A percentile compares a stretch with the other conserved stretches of the same genome.
These are phyloP conservation scores for Muscina levida DNA, from an alignment of 2,888 invertebrate species.

Conservation along the genomic window DNA sequence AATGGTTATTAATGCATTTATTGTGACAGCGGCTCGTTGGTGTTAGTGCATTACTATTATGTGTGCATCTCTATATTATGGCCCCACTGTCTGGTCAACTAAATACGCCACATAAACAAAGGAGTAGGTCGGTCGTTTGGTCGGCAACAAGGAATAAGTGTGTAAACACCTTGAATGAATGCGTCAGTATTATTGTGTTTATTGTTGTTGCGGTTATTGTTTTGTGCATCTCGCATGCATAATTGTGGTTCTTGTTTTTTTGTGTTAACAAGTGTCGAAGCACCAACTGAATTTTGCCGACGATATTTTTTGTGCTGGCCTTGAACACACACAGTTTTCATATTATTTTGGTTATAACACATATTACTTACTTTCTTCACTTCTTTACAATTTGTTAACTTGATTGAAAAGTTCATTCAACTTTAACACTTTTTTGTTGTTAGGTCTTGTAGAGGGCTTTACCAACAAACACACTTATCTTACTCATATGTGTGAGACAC, in stretches of 20 bases:
- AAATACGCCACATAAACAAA: constrained; percentile 13
- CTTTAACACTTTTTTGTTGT: constrained; percentile 43
- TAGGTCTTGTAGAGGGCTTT: background rate
- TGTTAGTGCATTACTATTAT: background rate
- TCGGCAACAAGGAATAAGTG: background rate
- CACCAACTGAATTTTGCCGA: background rate
- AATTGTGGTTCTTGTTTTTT: background rate
- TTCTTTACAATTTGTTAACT: background rate
- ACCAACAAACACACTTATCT: background rate
- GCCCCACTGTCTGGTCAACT: no score
- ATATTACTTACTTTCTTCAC: background rate
- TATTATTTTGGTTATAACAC: background rate
- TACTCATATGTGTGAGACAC: background rate
- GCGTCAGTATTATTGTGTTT: background rate
- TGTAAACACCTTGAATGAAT: background rate
- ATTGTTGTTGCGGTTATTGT: background rate
- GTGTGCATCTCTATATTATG: background rate
- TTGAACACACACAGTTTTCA: background rate
- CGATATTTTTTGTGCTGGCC: background rate
- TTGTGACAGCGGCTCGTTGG: background rate
- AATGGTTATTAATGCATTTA: background rate
- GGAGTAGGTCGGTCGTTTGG: no score
- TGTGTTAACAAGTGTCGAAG: background rate
- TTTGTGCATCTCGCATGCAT: background rate
- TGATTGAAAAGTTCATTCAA: constrained; percentile 55